phyloP scores from a whole-genome alignment of 2,113 vertebrate genomes.

The Ptyas mucosa region DNA sequence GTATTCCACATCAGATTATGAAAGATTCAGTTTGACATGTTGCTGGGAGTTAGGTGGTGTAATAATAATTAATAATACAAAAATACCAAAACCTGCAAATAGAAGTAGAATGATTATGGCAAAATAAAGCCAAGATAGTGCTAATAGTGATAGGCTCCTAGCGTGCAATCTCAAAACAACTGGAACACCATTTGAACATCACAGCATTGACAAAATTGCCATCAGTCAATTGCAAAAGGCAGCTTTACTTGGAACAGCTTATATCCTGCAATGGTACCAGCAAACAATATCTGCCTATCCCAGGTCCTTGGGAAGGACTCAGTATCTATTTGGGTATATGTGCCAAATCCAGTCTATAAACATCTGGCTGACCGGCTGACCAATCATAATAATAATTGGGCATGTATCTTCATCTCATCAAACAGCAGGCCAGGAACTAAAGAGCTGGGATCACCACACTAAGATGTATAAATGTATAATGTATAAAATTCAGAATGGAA shows the following conservation, averaged over 20 bases:
- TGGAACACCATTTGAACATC: not conserved
- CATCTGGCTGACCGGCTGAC: not conserved
- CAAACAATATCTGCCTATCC: not conserved
- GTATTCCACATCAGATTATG: not conserved
- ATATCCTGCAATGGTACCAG: not conserved
- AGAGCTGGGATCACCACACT: not conserved
- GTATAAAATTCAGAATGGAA: not conserved
- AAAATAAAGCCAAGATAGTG: not conserved
- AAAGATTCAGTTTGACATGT: not conserved
- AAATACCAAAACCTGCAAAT: not conserved
- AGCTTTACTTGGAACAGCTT: not conserved
- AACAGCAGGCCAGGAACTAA: not conserved
- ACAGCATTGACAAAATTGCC: not conserved
- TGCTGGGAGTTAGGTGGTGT: not conserved
- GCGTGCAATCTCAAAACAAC: not conserved
- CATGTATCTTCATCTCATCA: not conserved
- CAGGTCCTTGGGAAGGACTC: not conserved
- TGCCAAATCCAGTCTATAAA: not conserved
- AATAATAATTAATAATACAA: not conserved
- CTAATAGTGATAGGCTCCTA: not conserved
- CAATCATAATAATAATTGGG: not conserved
- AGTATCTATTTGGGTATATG: not conserved
- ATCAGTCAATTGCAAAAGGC: not conserved
- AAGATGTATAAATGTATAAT: not conserved
- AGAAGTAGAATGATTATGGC: not conserved